Base-by-base conservation (phyloP, 2,888 invertebrate species). In the Lycocerus yunnanus region DNA sequence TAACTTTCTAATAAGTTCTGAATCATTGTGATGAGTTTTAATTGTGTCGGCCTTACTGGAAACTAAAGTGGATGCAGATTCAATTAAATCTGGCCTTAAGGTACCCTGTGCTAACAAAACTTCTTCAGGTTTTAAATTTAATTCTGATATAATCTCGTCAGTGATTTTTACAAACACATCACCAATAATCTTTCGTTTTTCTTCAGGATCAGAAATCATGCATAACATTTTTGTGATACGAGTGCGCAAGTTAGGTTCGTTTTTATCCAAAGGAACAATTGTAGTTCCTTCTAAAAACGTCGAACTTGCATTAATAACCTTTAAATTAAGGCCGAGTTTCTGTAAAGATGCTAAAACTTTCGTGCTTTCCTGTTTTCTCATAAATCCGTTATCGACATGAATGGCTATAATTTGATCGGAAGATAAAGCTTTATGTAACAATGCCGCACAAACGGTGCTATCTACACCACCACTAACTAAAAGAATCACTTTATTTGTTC, bases 21-120 rank as follows among this genome's bases (percentile, higher is more conserved):
- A 98, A 88, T 99, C 99, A 87, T 99, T 99, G 90, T 99, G 99
- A 88, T 99, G 99, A 20, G 99, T 99, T 89, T 99, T 99, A 85
- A 99, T 99, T 21, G 95, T 95, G 83, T 97, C 96, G 0, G 99
- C 99, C 88, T 95, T 95, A 82, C 87, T 90, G 81, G 95, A 97
- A n/a, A 82, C 86, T 83, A 97, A 84, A 75, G 90, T 87, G 2
- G 97, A 98, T 8, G 99, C 99, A 14, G 98, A 98, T 89, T 99
- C 99, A 84, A 99, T 99, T 81, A 99, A 90, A 89, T 99, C 99
- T 59, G 99, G 99, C 85, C 99, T 89, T 15, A 99, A 91, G 0
- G 99, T 99, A 74, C 99, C 98, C 88, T 98, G 98, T 1, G 95
- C 97, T 69, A 98, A 89, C 81, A 96, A 91, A 21, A 98, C 97